Percentiles rank a stretch among this genome's conserved stretches.
Evolutionary conservation across 1,140 invertebrate genomes (phyloP).

Genomic region (Papilio glaucus): DNA sequence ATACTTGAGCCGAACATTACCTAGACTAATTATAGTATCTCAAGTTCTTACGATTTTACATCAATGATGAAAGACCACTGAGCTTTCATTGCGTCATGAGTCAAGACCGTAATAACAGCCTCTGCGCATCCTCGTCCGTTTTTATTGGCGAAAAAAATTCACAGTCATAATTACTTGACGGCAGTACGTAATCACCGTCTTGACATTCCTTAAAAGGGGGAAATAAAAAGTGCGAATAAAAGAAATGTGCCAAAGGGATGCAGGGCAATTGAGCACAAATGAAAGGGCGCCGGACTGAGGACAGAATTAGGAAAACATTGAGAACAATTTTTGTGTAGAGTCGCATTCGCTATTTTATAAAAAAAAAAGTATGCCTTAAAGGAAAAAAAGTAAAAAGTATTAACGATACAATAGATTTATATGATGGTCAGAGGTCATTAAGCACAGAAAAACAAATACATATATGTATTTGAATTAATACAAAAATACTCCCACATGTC

Average conservation of each 20-base stretch:
- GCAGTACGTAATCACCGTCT: conserved; percentile 58
- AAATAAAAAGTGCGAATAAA: conserved; percentile 73
- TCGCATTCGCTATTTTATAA: conserved; percentile 21
- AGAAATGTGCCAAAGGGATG: conserved; percentile 74
- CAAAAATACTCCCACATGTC: too few relatives aligned
- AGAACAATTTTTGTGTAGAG: conserved; percentile 50
- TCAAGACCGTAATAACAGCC: background rate
- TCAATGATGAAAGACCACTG: too few relatives aligned
- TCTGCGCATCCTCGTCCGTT: background rate
- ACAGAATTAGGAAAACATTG: conserved; percentile 75
- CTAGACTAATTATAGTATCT: too few relatives aligned
- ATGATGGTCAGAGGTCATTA: too few relatives aligned
- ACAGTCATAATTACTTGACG: conserved; percentile 62
- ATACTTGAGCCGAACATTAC: too few relatives aligned
- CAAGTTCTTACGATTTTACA: too few relatives aligned
- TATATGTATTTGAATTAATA: too few relatives aligned
- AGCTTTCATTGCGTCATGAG: too few relatives aligned
- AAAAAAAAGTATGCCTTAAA: background rate
- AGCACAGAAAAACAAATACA: too few relatives aligned
- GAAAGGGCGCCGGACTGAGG: conserved; percentile 67
- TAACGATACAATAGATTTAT: background rate
- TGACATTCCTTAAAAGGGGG: conserved; percentile 70
- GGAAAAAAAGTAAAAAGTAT: background rate
- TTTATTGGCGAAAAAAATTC: conserved; percentile 55
- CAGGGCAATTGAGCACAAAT: conserved; percentile 73